Conservation (phyloP, 2,113 vertebrate genomes). For the Rallus limicola region DNA sequence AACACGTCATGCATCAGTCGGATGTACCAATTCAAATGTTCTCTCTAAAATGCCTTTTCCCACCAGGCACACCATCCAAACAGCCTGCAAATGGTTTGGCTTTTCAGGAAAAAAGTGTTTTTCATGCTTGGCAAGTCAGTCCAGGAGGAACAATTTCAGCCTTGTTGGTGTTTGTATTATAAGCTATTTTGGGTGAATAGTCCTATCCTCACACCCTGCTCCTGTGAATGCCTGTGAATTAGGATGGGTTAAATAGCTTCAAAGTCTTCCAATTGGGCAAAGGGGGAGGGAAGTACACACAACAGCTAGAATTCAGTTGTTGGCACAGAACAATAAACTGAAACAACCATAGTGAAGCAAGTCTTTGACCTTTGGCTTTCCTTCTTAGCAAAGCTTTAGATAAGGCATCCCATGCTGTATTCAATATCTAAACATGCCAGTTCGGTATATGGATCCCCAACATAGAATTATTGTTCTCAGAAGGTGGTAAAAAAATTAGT, state of each 20-base stretch:
- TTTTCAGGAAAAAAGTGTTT: slow-evolving; percentile 10
- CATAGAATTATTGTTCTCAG: not conserved
- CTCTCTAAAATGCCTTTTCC: slow-evolving; percentile 12
- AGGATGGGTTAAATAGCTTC: not conserved
- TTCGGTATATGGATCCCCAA: not conserved
- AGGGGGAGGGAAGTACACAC: not conserved
- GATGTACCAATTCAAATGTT: not conserved
- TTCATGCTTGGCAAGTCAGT: not conserved
- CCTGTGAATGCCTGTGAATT: not conserved
- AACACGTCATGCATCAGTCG: not conserved
- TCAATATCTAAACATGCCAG: not conserved
- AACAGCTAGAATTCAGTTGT: not conserved
- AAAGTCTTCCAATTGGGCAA: not conserved
- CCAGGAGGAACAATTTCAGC: not conserved
- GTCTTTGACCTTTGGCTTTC: not conserved
- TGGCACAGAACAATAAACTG: not conserved
- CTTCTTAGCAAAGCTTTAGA: not conserved
- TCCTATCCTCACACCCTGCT: not conserved
- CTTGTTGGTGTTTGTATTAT: not conserved
- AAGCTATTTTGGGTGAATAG: not conserved
- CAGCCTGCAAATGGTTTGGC: not conserved
- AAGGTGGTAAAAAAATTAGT: not conserved
- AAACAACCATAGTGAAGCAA: not conserved
- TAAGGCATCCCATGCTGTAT: not conserved
- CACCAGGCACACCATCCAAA: not conserved